Evolutionary conservation across 2,888 invertebrate genomes (phyloP).

Genomic region (Stratiomys singularior): DNA sequence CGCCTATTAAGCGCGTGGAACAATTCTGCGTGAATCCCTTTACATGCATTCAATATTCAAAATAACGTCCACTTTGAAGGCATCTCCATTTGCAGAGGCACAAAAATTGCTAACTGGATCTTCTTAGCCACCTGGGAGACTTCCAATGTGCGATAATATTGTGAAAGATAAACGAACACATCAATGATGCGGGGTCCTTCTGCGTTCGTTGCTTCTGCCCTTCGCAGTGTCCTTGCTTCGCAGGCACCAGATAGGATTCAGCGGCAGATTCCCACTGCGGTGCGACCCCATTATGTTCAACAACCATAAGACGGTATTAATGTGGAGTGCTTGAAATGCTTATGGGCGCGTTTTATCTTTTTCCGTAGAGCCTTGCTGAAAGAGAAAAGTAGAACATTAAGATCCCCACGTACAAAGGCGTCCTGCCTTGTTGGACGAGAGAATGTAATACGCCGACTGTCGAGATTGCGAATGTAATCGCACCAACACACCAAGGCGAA

Average conservation of each 20-base stretch:
- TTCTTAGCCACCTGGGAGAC: constrained; percentile 47
- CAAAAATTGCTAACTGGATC: constrained; percentile 47
- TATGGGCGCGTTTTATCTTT: constrained; percentile 50
- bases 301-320: constrained; percentile 51
- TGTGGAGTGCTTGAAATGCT: constrained; percentile 50
- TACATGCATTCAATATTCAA: no score
- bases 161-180: constrained; percentile 46
- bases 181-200: constrained; percentile 12
- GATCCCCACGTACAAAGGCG: constrained; percentile 14
- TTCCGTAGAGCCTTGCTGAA: neutral
- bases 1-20: neutral
- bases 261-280: constrained; percentile 19
- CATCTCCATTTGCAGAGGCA: neutral
- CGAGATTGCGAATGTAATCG: neutral
- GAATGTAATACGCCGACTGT: constrained; percentile 8
- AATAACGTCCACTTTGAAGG: neutral
- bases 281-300: constrained; percentile 49
- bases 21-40: neutral
- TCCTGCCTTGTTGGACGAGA: neutral
- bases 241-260: neutral
- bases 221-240: neutral
- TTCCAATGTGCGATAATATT: constrained; percentile 16
- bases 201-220: neutral
- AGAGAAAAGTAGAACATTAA: constrained; percentile 40
- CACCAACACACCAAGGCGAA: neutral